Percentiles rank a stretch among this genome's conserved stretches.
These are phyloP conservation scores for Ochlodes sylvanus DNA, from an alignment of 2,888 invertebrate genomes.

Conservation along the genomic window DNA sequence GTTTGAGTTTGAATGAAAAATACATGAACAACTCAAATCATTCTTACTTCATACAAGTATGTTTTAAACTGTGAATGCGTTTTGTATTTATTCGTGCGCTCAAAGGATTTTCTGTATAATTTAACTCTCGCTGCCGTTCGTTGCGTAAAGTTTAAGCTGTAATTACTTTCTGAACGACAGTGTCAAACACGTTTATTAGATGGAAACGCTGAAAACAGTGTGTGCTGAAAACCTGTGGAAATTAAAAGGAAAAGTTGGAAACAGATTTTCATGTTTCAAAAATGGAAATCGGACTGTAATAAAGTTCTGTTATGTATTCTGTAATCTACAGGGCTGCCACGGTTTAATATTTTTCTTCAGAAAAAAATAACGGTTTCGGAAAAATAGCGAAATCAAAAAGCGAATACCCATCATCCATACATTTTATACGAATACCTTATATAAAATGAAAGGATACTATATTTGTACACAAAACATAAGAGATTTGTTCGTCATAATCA, in stretches of 20 bases:
- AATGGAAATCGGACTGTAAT: neutral
- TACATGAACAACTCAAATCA: too few species aligned
- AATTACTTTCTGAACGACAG: slow-evolving; percentile 18
- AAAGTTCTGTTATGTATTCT: neutral
- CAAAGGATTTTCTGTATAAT: slow-evolving; percentile 18
- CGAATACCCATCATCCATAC: too few species aligned
- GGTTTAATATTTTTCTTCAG: too few species aligned
- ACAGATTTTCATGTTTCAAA: neutral
- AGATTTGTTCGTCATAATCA: too few species aligned
- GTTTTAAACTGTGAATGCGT: neutral
- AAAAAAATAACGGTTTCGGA: too few species aligned
- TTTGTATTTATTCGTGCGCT: slow-evolving; percentile 9
- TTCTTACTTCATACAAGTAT: neutral
- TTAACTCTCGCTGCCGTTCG: slow-evolving; percentile 7
- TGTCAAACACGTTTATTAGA: slow-evolving; percentile 7
- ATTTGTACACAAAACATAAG: too few species aligned
- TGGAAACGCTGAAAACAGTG: slow-evolving; percentile 7
- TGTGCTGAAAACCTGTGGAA: too few species aligned
- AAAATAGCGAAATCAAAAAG: too few species aligned
- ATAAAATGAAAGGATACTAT: too few species aligned
- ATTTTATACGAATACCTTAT: too few species aligned
- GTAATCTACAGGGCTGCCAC: neutral
- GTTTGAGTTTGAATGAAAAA: too few species aligned
- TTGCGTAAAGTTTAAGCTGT: slow-evolving; percentile 18
- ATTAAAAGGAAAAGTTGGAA: neutral